Conservation (phyloP, 2,113 vertebrate genomes). For the Pseudorectes ferrugineus region DNA sequence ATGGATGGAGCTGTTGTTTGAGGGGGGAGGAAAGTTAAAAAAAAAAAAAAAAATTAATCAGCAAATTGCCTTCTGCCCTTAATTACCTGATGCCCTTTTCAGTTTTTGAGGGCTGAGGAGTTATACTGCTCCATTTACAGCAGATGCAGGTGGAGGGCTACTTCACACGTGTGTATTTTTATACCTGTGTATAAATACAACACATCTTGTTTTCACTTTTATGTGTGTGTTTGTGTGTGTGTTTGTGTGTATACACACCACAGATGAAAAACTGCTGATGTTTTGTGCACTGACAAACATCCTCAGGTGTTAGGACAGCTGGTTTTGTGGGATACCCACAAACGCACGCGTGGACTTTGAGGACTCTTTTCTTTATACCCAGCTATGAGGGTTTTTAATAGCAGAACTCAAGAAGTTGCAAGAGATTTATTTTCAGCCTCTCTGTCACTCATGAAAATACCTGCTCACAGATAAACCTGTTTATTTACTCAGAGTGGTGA, state of each 20-base stretch:
- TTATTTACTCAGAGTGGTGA: background rate
- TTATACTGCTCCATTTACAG: background rate
- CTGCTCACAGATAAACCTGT: background rate
- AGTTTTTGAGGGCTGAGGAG: background rate
- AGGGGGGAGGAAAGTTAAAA: background rate
- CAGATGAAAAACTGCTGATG: background rate
- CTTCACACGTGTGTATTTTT: background rate
- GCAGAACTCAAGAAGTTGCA: background rate
- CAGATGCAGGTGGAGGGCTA: background rate
- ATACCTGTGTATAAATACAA: fast-evolving
- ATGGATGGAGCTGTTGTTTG: background rate
- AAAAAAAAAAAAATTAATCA: background rate
- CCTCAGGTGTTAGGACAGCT: background rate
- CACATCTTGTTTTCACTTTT: background rate
- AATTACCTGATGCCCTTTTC: background rate
- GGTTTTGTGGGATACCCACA: background rate
- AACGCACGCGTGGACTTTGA: background rate
- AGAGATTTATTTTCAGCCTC: background rate
- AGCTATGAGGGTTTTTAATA: background rate
- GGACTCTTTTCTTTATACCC: background rate
- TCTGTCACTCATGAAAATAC: background rate
- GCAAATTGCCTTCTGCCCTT: background rate
- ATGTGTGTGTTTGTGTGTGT: fast-evolving
- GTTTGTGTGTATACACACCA: background rate
- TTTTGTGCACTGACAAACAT: background rate